These are phyloP conservation scores for Moxostoma hubbsi DNA, from an alignment of 2,797 vertebrate species.

Conservation along the genomic window DNA sequence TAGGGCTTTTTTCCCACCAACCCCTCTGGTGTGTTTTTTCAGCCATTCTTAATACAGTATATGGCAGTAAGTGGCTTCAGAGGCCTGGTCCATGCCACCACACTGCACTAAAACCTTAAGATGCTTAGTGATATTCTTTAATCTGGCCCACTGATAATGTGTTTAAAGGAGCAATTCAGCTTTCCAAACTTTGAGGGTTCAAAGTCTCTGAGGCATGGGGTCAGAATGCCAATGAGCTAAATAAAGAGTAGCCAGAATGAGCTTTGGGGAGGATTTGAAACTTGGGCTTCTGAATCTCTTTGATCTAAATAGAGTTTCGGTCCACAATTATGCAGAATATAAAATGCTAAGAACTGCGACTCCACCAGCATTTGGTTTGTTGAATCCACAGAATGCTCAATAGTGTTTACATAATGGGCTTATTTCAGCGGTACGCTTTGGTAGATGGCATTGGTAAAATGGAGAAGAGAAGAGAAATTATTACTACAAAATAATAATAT, in stretches of 20 bases:
- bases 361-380: conserved; percentile 58
- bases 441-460: conserved; percentile 31
- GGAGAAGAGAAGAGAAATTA: not conserved
- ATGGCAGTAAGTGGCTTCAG: conserved; percentile 69
- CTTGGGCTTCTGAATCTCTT: conserved; percentile 77
- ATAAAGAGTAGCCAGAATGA: conserved; percentile 83
- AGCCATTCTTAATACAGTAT: conserved; percentile 64
- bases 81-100: conserved; percentile 70
- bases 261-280: conserved; percentile 82
- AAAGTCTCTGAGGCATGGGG: conserved; percentile 82
- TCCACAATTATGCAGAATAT: conserved; percentile 75
- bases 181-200: conserved; percentile 82
- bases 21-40: conserved; percentile 61
- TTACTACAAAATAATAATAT: not conserved
- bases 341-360: conserved; percentile 65
- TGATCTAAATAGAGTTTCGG: conserved; percentile 78
- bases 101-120: conserved; percentile 83
- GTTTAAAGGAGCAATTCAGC: conserved; percentile 85
- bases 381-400: conserved; percentile 53
- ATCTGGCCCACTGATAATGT: conserved; percentile 83
- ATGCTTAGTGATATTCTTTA: conserved; percentile 85
- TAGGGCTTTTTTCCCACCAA: conserved; percentile 39
- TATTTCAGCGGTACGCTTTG: conserved; percentile 33
- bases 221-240: conserved; percentile 85
- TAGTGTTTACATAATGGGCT: conserved; percentile 55